phyloP scores from a whole-genome alignment of 2,888 invertebrate species.

The Harmothoe impar region DNA sequence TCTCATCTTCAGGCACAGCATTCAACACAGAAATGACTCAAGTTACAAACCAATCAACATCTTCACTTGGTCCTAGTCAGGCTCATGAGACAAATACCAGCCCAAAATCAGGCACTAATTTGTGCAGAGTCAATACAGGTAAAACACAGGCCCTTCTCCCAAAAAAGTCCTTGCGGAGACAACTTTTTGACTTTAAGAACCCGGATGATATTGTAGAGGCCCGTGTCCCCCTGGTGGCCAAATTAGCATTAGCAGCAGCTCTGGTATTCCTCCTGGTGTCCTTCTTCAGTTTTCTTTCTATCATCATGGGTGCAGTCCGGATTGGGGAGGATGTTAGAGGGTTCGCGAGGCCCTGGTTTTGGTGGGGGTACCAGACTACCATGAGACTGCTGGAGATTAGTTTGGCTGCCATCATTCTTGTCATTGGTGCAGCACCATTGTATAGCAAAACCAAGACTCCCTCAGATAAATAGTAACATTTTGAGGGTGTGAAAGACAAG shows the following conservation, averaged over 20 bases:
- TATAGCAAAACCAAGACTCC: not conserved
- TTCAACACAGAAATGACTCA: too few relatives aligned
- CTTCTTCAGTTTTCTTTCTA: not conserved
- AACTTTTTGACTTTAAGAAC: not conserved
- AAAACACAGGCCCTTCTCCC: not conserved
- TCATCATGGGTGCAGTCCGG: not conserved
- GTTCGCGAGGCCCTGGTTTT: not conserved
- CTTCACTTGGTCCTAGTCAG: not conserved
- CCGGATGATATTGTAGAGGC: not conserved
- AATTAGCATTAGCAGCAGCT: not conserved
- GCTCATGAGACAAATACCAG: not conserved
- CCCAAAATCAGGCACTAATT: not conserved
- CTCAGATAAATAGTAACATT: not conserved
- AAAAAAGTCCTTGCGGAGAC: not conserved
- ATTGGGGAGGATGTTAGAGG: not conserved
- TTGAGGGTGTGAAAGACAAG: too few relatives aligned
- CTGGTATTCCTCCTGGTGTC: not conserved
- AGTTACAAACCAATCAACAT: too few relatives aligned
- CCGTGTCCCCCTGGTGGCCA: not conserved
- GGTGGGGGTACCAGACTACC: constrained; percentile 1
- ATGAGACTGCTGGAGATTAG: not conserved
- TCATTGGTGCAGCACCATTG: not conserved
- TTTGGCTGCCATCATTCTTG: not conserved
- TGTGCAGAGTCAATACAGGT: not conserved
- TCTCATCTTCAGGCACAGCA: not conserved